A percentile compares a stretch with the other conserved stretches of the same genome.
These are phyloP conservation scores for Sinhomidia bicolor DNA, from an alignment of 2,888 invertebrate species.

Conservation along the genomic window DNA sequence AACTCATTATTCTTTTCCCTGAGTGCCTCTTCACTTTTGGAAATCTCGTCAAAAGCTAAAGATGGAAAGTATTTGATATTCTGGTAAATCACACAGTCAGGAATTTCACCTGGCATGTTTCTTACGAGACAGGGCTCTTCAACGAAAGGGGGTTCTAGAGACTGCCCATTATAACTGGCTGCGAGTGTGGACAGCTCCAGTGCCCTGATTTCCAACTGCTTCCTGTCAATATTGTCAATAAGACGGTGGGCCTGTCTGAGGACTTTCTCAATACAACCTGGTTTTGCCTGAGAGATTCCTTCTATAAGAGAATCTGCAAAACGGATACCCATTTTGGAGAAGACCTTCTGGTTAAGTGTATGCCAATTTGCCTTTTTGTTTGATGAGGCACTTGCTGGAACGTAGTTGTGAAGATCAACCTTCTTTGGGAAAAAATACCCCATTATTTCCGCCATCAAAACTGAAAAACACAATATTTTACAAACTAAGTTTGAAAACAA, in stretches of 20 bases:
- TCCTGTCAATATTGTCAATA: constrained; percentile 60
- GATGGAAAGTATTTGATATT: constrained; percentile 66
- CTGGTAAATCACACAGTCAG: constrained; percentile 74
- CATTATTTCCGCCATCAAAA: constrained; percentile 74
- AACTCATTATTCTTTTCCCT: constrained; percentile 73
- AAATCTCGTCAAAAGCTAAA: constrained; percentile 59
- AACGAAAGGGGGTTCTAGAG: neutral
- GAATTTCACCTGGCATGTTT: constrained; percentile 56
- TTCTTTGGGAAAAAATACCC: constrained; percentile 73
- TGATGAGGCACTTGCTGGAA: constrained; percentile 67
- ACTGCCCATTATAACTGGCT: constrained; percentile 55
- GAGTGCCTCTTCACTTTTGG: constrained; percentile 46
- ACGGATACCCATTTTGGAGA: constrained; percentile 68
- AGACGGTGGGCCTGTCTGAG: constrained; percentile 52
- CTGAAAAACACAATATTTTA: constrained; percentile 33
- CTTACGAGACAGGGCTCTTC: constrained; percentile 63
- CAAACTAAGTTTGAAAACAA: no score
- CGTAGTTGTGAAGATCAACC: constrained; percentile 77
- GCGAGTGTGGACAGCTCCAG: constrained; percentile 31
- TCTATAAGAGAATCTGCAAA: constrained; percentile 60
- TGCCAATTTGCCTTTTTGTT: constrained; percentile 76
- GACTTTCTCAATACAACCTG: constrained; percentile 69
- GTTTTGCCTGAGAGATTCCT: constrained; percentile 64
- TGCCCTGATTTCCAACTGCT: constrained; percentile 29
- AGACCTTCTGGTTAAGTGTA: constrained; percentile 73